Base-by-base conservation (phyloP, 2,888 invertebrate genomes). In the Trachelus tabidus region DNA sequence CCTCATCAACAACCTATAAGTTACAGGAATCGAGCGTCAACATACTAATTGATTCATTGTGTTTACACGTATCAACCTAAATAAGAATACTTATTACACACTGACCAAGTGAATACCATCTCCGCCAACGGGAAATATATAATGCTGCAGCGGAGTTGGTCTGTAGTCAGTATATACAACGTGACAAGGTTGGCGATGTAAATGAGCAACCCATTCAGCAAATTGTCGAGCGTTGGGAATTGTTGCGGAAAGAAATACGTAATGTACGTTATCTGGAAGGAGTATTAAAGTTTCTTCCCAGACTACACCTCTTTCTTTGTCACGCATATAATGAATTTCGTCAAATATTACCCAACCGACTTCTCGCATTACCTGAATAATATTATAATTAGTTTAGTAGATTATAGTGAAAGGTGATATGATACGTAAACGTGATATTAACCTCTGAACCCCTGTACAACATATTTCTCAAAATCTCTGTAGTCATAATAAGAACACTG, bases 321-420 rank as follows among this genome's bases (percentile, higher is more conserved):
- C 99, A 87, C 99, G 95, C 99, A 99, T 99, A 91, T 99, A 99
- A 92, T 99, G 99, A 87, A 99, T 99, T 93, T 99, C 99, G 91
- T 99, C 99, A 92, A 99, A 99, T 77, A 99, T 94, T 1, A 99
- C 99, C 99, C 99, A 99, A 75, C 99, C 99, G 0, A 99, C 99
- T 94, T 99, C 99, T 80, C 99, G 94, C 97, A 99, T 99, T 34
- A 99, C 88, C 90, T 91, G 76, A 69, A 82, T 56, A 56, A 56
- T 56, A 56, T 56, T 56, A 56, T 56, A 56, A 6, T 56, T 56
- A 56, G 56, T 40, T 40, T 40, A 9, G 9, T 23, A 56, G 2
- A 23, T 56, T 56, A 56, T 23, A 23, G 23, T 56, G 9, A 56
- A 9, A 23, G 23, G 9, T 23, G 23, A 56, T 40, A 23, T 23